These are phyloP conservation scores for Dendropsophus ebraccatus DNA, from an alignment of 2,113 vertebrate genomes.

Conservation along the genomic window DNA sequence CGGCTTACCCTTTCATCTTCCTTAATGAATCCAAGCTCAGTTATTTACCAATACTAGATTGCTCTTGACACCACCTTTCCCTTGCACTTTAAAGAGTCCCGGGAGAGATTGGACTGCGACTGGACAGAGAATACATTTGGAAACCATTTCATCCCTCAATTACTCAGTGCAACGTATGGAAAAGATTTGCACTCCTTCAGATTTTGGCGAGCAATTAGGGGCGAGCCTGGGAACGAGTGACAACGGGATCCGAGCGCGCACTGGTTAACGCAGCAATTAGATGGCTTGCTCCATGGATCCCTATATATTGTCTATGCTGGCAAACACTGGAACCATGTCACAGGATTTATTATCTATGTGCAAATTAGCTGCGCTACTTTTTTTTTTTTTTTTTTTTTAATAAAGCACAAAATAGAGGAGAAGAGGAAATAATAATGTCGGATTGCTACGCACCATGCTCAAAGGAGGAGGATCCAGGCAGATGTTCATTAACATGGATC, in stretches of 20 bases:
- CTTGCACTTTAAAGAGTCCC: slow-evolving; percentile 83
- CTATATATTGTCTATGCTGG: slow-evolving; percentile 52
- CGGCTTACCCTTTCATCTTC: slow-evolving; percentile 80
- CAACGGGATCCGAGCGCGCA: slow-evolving; percentile 79
- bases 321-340: slow-evolving; percentile 48
- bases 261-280: slow-evolving; percentile 80
- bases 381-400: slow-evolving; percentile 30
- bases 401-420: slow-evolving; percentile 17
- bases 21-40: slow-evolving; percentile 83
- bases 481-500: slow-evolving; percentile 59
- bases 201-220: slow-evolving; percentile 84
- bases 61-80: slow-evolving; percentile 85
- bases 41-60: slow-evolving; percentile 73
- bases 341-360: slow-evolving; percentile 58
- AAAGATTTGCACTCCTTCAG: slow-evolving; percentile 83
- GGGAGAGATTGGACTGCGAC: slow-evolving; percentile 75
- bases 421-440: slow-evolving; percentile 44
- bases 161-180: slow-evolving; percentile 84
- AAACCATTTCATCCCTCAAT: slow-evolving; percentile 89
- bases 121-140: slow-evolving; percentile 84
- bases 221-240: slow-evolving; percentile 81
- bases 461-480: slow-evolving; percentile 41
- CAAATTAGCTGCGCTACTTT: slow-evolving; percentile 49
- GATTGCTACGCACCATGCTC: slow-evolving; percentile 42
- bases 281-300: slow-evolving; percentile 36